Percentiles rank a stretch among this genome's conserved stretches.
phyloP scores from a whole-genome alignment of 2,797 vertebrate genomes.

The Acrossocheilus wenchowensis region DNA sequence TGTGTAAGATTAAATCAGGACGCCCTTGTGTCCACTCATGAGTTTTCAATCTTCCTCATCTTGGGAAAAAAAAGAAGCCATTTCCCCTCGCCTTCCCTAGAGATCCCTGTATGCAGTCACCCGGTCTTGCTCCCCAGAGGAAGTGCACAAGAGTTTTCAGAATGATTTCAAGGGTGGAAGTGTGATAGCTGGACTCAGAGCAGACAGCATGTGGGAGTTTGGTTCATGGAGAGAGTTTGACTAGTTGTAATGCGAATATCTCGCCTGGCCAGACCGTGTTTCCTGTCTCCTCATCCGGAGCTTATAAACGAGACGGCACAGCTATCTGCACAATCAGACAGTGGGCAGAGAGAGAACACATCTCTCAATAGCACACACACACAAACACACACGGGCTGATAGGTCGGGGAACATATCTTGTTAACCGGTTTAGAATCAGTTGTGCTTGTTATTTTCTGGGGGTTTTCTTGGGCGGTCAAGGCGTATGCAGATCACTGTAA shows the following conservation, averaged over 20 bases:
- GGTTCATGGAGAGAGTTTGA: constrained; percentile 46
- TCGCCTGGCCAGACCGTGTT: constrained; percentile 45
- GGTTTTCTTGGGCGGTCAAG: neutral
- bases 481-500: neutral
- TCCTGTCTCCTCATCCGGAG: constrained; percentile 47
- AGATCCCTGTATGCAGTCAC: constrained; percentile 20
- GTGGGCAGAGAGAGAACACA: constrained; percentile 26
- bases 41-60: constrained; percentile 16
- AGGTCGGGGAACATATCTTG: neutral
- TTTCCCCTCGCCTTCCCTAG: constrained; percentile 9
- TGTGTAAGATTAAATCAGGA: constrained; percentile 30
- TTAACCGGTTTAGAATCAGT: constrained; percentile 3
- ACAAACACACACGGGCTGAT: constrained; percentile 39
- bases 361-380: constrained; percentile 27
- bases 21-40: constrained; percentile 23
- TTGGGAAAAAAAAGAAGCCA: neutral
- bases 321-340: constrained; percentile 51
- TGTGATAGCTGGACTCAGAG: constrained; percentile 35
- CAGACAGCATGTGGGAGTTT: constrained; percentile 42
- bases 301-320: constrained; percentile 47
- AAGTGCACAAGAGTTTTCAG: constrained; percentile 34
- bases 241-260: constrained; percentile 59
- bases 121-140: constrained; percentile 8
- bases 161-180: constrained; percentile 28
- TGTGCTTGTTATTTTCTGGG: constrained; percentile 22